phyloP scores from a whole-genome alignment of 2,888 invertebrate genomes.

The Lomographa bimaculata region DNA sequence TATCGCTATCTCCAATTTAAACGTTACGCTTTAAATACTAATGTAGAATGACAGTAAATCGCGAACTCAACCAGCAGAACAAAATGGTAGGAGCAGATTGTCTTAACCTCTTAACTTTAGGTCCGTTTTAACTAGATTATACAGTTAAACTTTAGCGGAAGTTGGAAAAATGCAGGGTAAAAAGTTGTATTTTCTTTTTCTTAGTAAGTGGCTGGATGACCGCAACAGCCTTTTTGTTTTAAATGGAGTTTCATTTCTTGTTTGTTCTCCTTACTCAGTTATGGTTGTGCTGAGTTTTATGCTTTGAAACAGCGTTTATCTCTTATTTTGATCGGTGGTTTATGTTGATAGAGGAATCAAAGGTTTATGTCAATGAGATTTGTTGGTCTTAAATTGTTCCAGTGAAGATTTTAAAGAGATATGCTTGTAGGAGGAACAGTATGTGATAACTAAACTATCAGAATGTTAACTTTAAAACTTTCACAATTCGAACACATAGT shows the following conservation, averaged over 20 bases:
- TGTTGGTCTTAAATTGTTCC: too few species aligned
- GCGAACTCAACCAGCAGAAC: slow-evolving; percentile 35
- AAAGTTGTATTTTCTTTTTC: slow-evolving; percentile 30
- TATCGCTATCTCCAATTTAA: too few species aligned
- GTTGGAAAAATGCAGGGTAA: slow-evolving; percentile 31
- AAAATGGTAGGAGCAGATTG: slow-evolving; percentile 35
- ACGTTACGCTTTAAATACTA: slow-evolving; percentile 20
- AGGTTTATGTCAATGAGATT: too few species aligned
- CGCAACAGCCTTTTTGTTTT: slow-evolving; percentile 27
- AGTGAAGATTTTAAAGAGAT: too few species aligned
- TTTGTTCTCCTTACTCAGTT: slow-evolving; percentile 9
- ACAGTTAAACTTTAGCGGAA: slow-evolving; percentile 38
- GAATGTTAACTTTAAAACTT: too few species aligned
- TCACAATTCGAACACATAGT: too few species aligned
- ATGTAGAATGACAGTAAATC: slow-evolving; percentile 29
- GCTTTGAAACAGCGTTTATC: too few species aligned
- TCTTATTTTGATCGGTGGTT: too few species aligned
- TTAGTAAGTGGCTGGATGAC: slow-evolving; percentile 29
- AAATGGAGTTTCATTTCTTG: slow-evolving; percentile 16
- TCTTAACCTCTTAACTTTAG: slow-evolving; percentile 42
- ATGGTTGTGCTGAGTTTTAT: too few species aligned
- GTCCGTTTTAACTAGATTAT: slow-evolving; percentile 39
- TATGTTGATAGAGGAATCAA: too few species aligned
- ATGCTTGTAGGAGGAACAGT: too few species aligned
- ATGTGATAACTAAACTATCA: too few species aligned